phyloP scores from a whole-genome alignment of 2,797 vertebrate species.

The Fratercula arctica region DNA sequence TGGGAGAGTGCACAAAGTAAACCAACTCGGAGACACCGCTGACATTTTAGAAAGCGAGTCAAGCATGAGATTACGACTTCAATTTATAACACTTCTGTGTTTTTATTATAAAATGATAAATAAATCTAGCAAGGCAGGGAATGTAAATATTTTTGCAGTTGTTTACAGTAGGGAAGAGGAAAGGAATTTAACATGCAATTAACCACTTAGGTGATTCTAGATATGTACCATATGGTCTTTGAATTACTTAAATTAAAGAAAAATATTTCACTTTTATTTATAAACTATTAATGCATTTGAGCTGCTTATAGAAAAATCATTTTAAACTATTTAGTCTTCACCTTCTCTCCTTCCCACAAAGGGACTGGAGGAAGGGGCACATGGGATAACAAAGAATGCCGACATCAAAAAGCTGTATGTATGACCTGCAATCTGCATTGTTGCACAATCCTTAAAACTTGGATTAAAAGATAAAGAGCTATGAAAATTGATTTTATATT shows the following conservation, averaged over 20 bases:
- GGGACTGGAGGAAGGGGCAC: neutral
- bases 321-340: neutral
- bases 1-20: constrained; percentile 53
- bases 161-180: constrained; percentile 77
- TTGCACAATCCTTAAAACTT: neutral
- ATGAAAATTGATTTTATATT: neutral
- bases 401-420: neutral
- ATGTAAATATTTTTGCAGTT: constrained; percentile 81
- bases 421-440: neutral
- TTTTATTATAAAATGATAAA: constrained; percentile 80
- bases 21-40: constrained; percentile 55
- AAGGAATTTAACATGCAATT: constrained; percentile 83
- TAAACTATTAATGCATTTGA: constrained; percentile 7
- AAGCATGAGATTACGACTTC: constrained; percentile 76
- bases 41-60: constrained; percentile 74
- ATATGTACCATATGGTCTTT: constrained; percentile 77
- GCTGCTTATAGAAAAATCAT: neutral
- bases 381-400: neutral
- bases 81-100: constrained; percentile 80
- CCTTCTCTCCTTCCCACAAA: neutral
- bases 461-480: neutral
- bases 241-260: constrained; percentile 61
- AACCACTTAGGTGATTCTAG: constrained; percentile 79
- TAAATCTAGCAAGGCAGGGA: constrained; percentile 77
- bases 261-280: constrained; percentile 71